Base-by-base conservation (phyloP, 2,888 invertebrate species). In the Orthosia gracilis region DNA sequence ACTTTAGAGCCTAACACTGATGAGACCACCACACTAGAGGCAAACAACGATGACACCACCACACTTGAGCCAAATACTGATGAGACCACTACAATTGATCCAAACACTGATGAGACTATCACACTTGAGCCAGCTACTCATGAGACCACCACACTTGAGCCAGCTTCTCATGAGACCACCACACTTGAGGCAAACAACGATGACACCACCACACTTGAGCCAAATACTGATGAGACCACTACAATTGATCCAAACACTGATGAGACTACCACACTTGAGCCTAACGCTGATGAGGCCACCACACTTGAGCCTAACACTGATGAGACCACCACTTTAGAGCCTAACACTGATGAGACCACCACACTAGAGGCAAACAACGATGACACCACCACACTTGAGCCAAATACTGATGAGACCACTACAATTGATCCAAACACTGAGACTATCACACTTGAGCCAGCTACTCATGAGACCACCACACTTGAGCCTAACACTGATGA, bases 71-170 rank as follows among this genome's bases (percentile, higher is more conserved):
- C 47, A 15, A 47, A 12, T 3, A 47, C 47, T 13, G 15, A 12
- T 7, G 18, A 50, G 7, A 17, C 50, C 9, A 50, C 50, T 0
- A n/a, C 50, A 50, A 0, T 50, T 13, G 5, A 15, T 4, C 47
- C 47, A 15, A 47, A 12, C 0, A 1, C 15, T 47, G 4, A 13
- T 47, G 47, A 47, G 7, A 76, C 76, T 0, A 74, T 74, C 40
- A 50, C 64, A 40, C 40, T 40, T 40, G 40, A 40, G 0, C 9
- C 40, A 1, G 9, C 69, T 69, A 49, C 21, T 13, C 15, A 40
- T 9, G 65, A 26, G 5, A 31, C 73, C n/a, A 57, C 75, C 12
- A 67, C 79, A 40, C 40, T 9, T 61, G 31, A 69, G 18, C 74
- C 62, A 23, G 31, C 26, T 5, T 55, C 31, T 54, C 11, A 58